These are phyloP conservation scores for Elymnias hypermnestra DNA, from an alignment of 1,140 invertebrate species.

Conservation along the genomic window DNA sequence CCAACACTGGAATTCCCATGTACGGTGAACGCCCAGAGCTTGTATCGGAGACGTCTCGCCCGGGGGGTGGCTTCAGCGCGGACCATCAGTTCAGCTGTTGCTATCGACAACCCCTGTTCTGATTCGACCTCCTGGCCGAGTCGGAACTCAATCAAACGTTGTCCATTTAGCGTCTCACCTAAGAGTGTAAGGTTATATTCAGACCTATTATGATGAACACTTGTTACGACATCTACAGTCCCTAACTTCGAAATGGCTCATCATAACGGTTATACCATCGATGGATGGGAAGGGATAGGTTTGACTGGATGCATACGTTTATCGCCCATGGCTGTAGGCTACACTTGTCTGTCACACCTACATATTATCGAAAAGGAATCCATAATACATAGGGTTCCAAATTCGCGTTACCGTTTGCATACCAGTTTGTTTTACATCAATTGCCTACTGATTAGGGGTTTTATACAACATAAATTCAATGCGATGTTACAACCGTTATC, in stretches of 20 bases:
- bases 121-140: slow-evolving; percentile 79
- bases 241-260: slow-evolving; percentile 58
- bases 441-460: slow-evolving; percentile 7
- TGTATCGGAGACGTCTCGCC: slow-evolving; percentile 37
- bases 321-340: slow-evolving; percentile 59
- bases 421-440: slow-evolving; percentile 22
- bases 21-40: slow-evolving; percentile 49
- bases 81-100: slow-evolving; percentile 85
- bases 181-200: slow-evolving; percentile 42
- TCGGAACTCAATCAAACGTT: slow-evolving; percentile 89
- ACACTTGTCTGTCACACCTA: slow-evolving; percentile 37
- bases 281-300: slow-evolving; percentile 1
- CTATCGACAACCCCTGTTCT: slow-evolving; percentile 80
- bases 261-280: slow-evolving; percentile 23
- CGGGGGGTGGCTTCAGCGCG: slow-evolving; percentile 78
- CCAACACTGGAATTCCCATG: slow-evolving; percentile 78
- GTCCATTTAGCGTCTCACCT: slow-evolving; percentile 89
- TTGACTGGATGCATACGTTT: slow-evolving; percentile 44
- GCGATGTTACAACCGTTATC: slow-evolving; percentile 20
- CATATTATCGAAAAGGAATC: slow-evolving; percentile 23
- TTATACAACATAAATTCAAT: too few relatives aligned
- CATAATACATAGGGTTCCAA: slow-evolving; percentile 28
- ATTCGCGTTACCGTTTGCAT: slow-evolving; percentile 47
- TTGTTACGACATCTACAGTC: too few relatives aligned
- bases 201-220: too few relatives aligned